Conservation (phyloP, 2,113 vertebrate genomes). For the Chionomys nivalis region DNA sequence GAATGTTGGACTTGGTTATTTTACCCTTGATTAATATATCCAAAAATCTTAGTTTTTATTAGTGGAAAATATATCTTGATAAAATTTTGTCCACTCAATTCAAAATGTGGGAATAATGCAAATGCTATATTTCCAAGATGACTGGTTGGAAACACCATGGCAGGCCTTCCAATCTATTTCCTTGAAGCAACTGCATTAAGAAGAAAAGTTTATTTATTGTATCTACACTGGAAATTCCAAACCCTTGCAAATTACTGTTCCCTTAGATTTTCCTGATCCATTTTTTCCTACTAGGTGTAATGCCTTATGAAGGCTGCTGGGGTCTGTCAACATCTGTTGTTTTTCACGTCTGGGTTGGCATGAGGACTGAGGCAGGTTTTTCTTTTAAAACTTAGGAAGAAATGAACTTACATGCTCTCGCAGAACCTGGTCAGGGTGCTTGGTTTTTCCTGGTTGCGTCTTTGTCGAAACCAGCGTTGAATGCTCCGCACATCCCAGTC, state of each 20-base stretch:
- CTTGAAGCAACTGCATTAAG: background rate
- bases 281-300: background rate
- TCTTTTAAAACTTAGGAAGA: background rate
- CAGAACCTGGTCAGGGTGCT: slow-evolving; percentile 96
- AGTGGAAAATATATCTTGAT: slow-evolving; percentile 25
- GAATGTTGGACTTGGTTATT: background rate
- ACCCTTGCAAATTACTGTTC: background rate
- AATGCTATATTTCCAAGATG: slow-evolving; percentile 1
- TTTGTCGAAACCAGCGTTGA: slow-evolving; percentile 97
- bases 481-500: slow-evolving; percentile 99
- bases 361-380: background rate
- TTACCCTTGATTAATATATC: background rate
- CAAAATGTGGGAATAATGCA: background rate
- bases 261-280: background rate
- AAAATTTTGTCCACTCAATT: slow-evolving; percentile 36
- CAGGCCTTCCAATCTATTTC: background rate
- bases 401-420: slow-evolving; percentile 96
- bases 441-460: slow-evolving; percentile 98
- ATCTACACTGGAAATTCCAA: background rate
- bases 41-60: slow-evolving; percentile 41
- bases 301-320: background rate
- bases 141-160: background rate
- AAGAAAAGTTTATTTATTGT: background rate
- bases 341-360: background rate
- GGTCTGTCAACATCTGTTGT: background rate